Evolutionary conservation across 2,888 invertebrate species (phyloP).

Genomic region (Brachynemurus nebulosus): DNA sequence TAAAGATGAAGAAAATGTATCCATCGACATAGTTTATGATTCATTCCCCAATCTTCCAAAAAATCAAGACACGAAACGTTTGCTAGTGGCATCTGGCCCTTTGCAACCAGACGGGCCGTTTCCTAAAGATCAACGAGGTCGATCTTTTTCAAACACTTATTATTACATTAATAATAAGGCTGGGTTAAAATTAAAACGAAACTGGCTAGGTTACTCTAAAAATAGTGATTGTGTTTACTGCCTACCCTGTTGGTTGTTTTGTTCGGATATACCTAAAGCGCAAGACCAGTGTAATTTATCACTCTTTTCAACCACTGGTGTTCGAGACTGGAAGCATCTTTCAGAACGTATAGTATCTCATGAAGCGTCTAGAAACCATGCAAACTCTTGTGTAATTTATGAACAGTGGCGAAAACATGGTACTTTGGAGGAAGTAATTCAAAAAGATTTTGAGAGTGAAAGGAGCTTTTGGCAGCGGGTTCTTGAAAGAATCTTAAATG

Average conservation of each 20-base stretch:
- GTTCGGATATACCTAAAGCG: no score
- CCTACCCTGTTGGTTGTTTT: no score
- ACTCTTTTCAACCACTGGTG: conserved; percentile 6
- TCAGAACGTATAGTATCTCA: conserved; percentile 13
- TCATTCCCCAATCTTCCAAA: neutral
- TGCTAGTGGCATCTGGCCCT: neutral
- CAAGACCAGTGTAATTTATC: no score
- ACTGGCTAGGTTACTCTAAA: conserved; percentile 16
- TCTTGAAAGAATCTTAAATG: conserved; percentile 14
- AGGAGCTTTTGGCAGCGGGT: conserved; percentile 16
- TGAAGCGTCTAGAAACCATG: conserved; percentile 10
- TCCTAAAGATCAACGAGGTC: conserved; percentile 14
- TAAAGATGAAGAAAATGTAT: no score
- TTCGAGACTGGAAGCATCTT: conserved; percentile 14
- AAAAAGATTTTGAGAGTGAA: conserved; percentile 13
- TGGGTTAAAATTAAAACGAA: conserved; percentile 11
- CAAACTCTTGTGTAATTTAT: conserved; percentile 12
- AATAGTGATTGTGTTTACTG: conserved; percentile 14
- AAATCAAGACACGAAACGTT: neutral
- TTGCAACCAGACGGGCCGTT: conserved; percentile 7
- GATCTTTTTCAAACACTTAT: conserved; percentile 17
- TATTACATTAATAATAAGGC: conserved; percentile 15
- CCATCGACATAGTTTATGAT: no score
- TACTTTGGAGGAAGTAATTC: conserved; percentile 14
- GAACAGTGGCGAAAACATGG: conserved; percentile 12